These are phyloP conservation scores for Petrocephalus microphthalmus DNA, from an alignment of 2,113 vertebrate species.

Conservation along the genomic window DNA sequence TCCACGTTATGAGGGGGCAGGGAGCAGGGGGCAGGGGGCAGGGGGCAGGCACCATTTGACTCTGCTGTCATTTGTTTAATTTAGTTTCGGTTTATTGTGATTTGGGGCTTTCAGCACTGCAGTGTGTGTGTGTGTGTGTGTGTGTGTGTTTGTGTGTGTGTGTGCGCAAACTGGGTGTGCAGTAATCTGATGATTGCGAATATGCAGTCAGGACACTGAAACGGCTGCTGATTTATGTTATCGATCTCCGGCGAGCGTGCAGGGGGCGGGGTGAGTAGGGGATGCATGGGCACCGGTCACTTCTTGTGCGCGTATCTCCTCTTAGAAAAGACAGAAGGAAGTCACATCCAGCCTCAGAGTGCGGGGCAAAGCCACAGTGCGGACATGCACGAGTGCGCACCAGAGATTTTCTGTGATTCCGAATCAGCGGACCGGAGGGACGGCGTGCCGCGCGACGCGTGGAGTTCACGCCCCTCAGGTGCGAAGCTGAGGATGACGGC, in stretches of 20 bases:
- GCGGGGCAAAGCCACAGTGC: not conserved
- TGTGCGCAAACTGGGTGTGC: not conserved
- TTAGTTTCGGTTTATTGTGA: not conserved
- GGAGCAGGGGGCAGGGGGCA: too few species aligned
- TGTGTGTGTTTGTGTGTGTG: too few species aligned
- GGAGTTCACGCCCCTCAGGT: not conserved
- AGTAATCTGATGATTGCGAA: constrained; percentile 30
- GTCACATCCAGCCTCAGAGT: not conserved
- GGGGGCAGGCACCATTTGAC: not conserved
- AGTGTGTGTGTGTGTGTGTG: not conserved
- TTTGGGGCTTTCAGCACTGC: not conserved
- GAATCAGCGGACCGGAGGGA: not conserved
- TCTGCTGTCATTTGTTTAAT: not conserved
- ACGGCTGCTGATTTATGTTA: constrained; percentile 29
- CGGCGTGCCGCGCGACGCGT: not conserved
- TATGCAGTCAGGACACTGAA: constrained; percentile 28
- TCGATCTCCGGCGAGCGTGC: constrained; percentile 14
- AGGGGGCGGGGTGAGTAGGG: not conserved
- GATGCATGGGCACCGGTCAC: not conserved
- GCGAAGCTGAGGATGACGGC: not conserved
- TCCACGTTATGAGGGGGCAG: not conserved
- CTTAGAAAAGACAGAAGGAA: not conserved
- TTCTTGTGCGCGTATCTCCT: not conserved
- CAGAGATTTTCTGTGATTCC: not conserved
- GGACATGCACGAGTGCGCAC: not conserved